Evolutionary conservation across 2,797 vertebrate genomes (phyloP).

Genomic region (Trematomus bernacchii): DNA sequence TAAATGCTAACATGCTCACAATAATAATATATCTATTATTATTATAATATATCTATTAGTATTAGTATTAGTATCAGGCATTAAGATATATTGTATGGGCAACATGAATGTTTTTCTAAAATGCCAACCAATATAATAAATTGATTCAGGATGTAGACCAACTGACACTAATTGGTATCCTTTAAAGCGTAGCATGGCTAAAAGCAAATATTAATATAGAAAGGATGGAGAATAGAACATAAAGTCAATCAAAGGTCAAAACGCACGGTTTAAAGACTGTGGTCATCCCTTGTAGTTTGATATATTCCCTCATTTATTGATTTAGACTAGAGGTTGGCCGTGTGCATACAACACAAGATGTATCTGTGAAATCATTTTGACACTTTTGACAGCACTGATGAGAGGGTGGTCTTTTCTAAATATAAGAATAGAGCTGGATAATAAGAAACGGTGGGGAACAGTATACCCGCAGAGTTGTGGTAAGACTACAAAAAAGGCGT

Average conservation of each 20-base stretch:
- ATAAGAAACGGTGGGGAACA: background rate
- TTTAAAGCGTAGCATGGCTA: background rate
- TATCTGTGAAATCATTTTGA: background rate
- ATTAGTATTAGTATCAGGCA: too few relatives aligned
- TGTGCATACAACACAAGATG: background rate
- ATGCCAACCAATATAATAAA: background rate
- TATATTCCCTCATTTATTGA: background rate
- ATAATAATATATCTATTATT: background rate
- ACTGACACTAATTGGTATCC: background rate
- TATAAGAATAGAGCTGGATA: background rate
- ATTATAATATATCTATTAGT: background rate
- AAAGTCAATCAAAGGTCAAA: background rate
- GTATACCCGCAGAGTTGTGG: background rate
- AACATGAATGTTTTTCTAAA: background rate
- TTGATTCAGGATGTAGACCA: background rate
- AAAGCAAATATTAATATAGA: background rate
- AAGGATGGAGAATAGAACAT: background rate
- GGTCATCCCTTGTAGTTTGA: background rate
- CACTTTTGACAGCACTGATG: background rate
- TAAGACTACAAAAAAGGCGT: slow-evolving; percentile 14
- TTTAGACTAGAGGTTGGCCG: background rate
- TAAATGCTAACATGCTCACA: background rate
- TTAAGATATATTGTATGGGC: background rate
- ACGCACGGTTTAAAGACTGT: background rate
- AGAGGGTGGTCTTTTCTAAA: background rate